Evolutionary conservation across 2,797 vertebrate genomes (phyloP), one percentile per base, ranked within the genome.

Genomic region (Sternotherus odoratus): DNA sequence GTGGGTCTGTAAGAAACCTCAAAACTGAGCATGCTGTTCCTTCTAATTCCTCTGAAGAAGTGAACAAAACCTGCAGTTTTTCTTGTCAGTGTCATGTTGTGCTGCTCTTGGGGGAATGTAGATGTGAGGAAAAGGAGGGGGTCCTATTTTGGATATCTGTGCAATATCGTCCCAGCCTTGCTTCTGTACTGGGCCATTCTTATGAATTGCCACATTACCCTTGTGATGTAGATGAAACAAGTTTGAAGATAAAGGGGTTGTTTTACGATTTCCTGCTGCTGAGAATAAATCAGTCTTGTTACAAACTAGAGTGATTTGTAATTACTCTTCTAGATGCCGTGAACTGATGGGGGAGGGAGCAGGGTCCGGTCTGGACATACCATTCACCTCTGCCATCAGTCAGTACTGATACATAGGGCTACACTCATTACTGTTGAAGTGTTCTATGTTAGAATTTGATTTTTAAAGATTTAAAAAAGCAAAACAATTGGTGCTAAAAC

Each of bases 401-500:
- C 98, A 98, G 97, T 97, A 97, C 96, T 96, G 97, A 96, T 96
- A 97, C 97, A 98, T 98, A 98, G 98, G 98, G 98, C 98, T 98
- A 98, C 98, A 97, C 96, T 98, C 98, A 98, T 98, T 97, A 97
- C 94, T 98, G 96, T 98, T 97, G 95, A 97, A 96, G 95, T 97
- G 97, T 98, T 98, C 97, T 98, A 94, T 91, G 98, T 98, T 98
- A 97, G 97, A 97, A 98, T 98, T 98, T 98, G 43, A 98, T 98
- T 98, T 98, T 97, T 97, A 95, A 97, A 97, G 96, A 96, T 97
- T 94, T 79, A 97, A 96, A 97, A 97, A 96, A 96, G 56, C 54
- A 94, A 97, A 98, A 97, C 98, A 98, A 98, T 87, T 98, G 98
- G 98, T 98, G 98, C 98, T 98, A 98, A 98, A 98, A 96, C 96